phyloP scores from a whole-genome alignment of 2,888 invertebrate species.

The Nesidiocoris tenuis region DNA sequence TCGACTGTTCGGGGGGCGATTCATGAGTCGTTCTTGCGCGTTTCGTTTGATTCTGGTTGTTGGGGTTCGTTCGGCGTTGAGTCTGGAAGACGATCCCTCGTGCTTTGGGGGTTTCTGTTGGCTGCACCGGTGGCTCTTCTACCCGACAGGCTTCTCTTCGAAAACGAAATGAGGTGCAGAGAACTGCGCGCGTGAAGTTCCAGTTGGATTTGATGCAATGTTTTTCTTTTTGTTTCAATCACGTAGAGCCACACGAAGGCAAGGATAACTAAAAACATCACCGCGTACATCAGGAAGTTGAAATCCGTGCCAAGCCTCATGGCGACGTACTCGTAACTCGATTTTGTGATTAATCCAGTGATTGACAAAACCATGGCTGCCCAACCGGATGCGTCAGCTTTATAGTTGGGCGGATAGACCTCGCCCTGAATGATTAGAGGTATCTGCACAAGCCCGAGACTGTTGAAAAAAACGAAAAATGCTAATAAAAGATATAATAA shows the following conservation, averaged over 20 bases:
- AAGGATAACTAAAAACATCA: conserved; percentile 58
- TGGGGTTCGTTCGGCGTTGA: no score
- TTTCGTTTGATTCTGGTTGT: no score
- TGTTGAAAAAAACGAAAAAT: conserved; percentile 55
- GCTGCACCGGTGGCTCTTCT: no score
- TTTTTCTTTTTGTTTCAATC: conserved; percentile 71
- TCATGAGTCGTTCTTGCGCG: no score
- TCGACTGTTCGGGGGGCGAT: no score
- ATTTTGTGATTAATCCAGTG: conserved; percentile 61
- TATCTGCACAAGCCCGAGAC: conserved; percentile 62
- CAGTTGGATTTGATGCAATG: conserved; percentile 67
- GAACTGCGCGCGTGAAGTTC: conserved; percentile 56
- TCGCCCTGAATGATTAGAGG: conserved; percentile 66
- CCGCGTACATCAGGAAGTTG: conserved; percentile 64
- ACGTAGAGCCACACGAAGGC: conserved; percentile 60
- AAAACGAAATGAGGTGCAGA: no score
- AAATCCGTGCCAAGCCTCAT: conserved; percentile 65
- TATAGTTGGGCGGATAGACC: conserved; percentile 64
- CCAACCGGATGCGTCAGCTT: conserved; percentile 62
- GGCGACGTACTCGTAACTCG: conserved; percentile 61
- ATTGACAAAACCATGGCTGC: conserved; percentile 61
- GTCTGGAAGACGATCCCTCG: no score
- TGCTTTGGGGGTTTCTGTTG: no score
- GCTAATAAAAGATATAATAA: conserved; percentile 42
- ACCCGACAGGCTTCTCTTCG: no score